Percentiles rank a stretch among this genome's conserved stretches.
phyloP scores from a whole-genome alignment of 2,113 vertebrate genomes.

The Colistium nudipinnis region DNA sequence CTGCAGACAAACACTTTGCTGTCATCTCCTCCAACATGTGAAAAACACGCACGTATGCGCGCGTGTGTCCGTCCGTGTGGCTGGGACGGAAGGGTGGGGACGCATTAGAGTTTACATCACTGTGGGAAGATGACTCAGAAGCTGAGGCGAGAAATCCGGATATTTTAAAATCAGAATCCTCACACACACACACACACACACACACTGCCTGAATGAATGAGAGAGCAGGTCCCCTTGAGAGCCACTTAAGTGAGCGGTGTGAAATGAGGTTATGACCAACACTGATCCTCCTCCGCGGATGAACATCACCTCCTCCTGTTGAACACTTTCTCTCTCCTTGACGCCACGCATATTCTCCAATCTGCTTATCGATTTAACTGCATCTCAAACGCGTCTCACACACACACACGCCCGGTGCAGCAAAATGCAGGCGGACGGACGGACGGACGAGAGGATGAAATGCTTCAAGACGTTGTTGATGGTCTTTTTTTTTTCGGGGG shows the following conservation, averaged over 20 bases:
- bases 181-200: neutral
- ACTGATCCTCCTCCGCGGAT: conserved; percentile 55
- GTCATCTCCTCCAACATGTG: conserved; percentile 21
- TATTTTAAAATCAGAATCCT: conserved; percentile 17
- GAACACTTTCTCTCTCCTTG: neutral
- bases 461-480: too few relatives aligned
- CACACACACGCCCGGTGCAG: too few relatives aligned
- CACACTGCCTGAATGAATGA: conserved; percentile 54
- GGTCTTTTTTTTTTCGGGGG: too few relatives aligned
- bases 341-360: too few relatives aligned
- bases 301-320: conserved; percentile 43
- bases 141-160: conserved; percentile 42
- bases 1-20: conserved; percentile 32
- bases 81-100: conserved; percentile 11
- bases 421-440: too few relatives aligned
- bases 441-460: too few relatives aligned
- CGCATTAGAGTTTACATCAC: conserved; percentile 46
- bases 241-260: conserved; percentile 65
- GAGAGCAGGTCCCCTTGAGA: conserved; percentile 55
- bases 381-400: too few relatives aligned
- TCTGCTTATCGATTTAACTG: too few relatives aligned
- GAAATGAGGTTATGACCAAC: conserved; percentile 71
- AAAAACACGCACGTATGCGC: conserved; percentile 12
- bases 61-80: conserved; percentile 17
- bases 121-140: conserved; percentile 58